phyloP scores from a whole-genome alignment of 2,797 vertebrate species.

The Pseudomugil tenellus region DNA sequence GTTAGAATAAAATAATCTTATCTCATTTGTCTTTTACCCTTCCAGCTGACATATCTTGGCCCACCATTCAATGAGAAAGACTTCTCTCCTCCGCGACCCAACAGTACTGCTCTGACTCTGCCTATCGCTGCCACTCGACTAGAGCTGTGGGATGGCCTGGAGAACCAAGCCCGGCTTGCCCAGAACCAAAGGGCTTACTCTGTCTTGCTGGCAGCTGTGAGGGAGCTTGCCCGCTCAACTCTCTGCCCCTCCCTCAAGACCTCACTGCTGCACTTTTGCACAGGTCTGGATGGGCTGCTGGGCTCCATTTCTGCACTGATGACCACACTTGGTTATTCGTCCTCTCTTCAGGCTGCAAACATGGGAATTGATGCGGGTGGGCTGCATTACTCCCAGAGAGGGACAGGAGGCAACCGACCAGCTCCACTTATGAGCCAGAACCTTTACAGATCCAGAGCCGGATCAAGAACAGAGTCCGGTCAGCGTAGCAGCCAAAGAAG shows the following conservation, averaged over 20 bases:
- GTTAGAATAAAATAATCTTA: neutral
- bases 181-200: constrained; percentile 96
- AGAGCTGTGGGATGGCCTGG: constrained; percentile 92
- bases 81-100: constrained; percentile 93
- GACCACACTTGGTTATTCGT: constrained; percentile 89
- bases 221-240: constrained; percentile 88
- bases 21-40: constrained; percentile 31
- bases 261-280: constrained; percentile 92
- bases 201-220: constrained; percentile 89
- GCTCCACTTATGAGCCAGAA: constrained; percentile 77
- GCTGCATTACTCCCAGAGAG: constrained; percentile 50
- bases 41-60: constrained; percentile 93
- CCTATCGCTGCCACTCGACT: constrained; percentile 93
- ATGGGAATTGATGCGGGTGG: constrained; percentile 22
- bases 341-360: constrained; percentile 59
- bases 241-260: constrained; percentile 90
- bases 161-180: constrained; percentile 91
- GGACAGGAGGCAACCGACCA: constrained; percentile 51
- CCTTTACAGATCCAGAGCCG: constrained; percentile 54
- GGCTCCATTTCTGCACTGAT: constrained; percentile 94
- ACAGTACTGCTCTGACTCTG: constrained; percentile 87
- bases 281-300: constrained; percentile 91
- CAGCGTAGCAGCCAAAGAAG: constrained; percentile 47
- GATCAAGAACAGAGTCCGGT: constrained; percentile 41
- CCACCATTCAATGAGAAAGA: constrained; percentile 96